phyloP scores from a whole-genome alignment of 2,113 vertebrate species.

The Cyprinodon tularosa region DNA sequence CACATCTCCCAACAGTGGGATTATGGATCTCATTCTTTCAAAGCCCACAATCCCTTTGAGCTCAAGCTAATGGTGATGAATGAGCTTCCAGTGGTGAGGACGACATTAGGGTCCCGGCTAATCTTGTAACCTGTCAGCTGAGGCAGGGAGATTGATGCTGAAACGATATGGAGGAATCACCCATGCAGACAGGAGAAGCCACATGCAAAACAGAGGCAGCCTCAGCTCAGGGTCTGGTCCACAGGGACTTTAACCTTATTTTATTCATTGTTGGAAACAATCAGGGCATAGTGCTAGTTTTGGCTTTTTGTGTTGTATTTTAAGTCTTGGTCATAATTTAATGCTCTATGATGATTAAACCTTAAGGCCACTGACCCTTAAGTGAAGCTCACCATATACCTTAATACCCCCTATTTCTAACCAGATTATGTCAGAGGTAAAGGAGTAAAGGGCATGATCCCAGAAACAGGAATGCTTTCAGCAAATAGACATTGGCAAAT shows the following conservation, averaged over 20 bases:
- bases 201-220: not conserved
- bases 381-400: constrained; percentile 33
- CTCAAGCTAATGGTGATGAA: constrained; percentile 67
- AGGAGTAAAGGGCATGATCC: constrained; percentile 45
- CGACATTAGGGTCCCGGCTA: constrained; percentile 63
- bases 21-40: constrained; percentile 46
- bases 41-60: constrained; percentile 10
- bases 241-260: constrained; percentile 38
- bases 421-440: constrained; percentile 58
- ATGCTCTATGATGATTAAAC: not conserved
- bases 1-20: constrained; percentile 20
- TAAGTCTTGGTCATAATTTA: constrained; percentile 17
- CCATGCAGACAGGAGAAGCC: not conserved
- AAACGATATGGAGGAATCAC: constrained; percentile 23
- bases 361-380: constrained; percentile 2
- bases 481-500: constrained; percentile 61
- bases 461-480: constrained; percentile 52
- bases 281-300: constrained; percentile 16
- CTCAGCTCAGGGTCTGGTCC: constrained; percentile 18
- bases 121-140: constrained; percentile 73
- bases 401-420: constrained; percentile 57
- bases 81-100: constrained; percentile 55
- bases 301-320: constrained; percentile 6
- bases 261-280: constrained; percentile 40
- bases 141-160: constrained; percentile 70